Evolutionary conservation across 1,140 invertebrate species (phyloP).

Genomic region (Contarinia nasturtii): DNA sequence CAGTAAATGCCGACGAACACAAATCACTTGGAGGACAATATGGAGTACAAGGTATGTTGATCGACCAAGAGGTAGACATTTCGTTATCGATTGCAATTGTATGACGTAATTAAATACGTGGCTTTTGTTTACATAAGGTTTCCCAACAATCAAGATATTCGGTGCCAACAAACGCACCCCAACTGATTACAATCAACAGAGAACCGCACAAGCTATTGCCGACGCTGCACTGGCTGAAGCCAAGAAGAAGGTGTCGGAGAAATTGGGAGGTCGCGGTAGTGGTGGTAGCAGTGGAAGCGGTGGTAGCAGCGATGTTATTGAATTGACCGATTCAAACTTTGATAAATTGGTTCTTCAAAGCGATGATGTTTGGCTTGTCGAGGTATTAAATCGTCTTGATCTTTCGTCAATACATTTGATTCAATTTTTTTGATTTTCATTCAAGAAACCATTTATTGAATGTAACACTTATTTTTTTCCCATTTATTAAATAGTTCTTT

Average conservation of each 20-base stretch:
- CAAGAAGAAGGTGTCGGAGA: slow-evolving; percentile 43
- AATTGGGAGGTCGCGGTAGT: slow-evolving; percentile 38
- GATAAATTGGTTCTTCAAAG: slow-evolving; percentile 74
- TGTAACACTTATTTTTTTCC: no score
- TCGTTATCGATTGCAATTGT: no score
- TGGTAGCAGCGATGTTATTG: slow-evolving; percentile 61
- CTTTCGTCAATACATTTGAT: no score
- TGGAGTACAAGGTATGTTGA: slow-evolving; percentile 39
- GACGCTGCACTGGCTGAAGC: slow-evolving; percentile 60
- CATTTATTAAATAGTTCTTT: slow-evolving; percentile 41
- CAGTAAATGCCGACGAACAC: slow-evolving; percentile 81
- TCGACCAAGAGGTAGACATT: no score
- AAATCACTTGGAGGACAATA: slow-evolving; percentile 62
- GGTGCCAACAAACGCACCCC: slow-evolving; percentile 71
- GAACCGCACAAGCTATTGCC: slow-evolving; percentile 71
- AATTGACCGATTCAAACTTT: slow-evolving; percentile 89
- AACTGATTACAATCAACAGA: slow-evolving; percentile 65
- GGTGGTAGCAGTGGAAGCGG: slow-evolving; percentile 13
- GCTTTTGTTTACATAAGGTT: slow-evolving; percentile 30
- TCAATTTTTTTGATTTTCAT: no score
- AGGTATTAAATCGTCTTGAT: slow-evolving; percentile 20
- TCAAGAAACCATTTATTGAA: no score
- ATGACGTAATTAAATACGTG: no score
- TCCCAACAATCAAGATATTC: slow-evolving; percentile 95
- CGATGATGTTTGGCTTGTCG: slow-evolving; percentile 88